Conservation (phyloP, 2,113 vertebrate species). For the Syrmaticus mikado region DNA sequence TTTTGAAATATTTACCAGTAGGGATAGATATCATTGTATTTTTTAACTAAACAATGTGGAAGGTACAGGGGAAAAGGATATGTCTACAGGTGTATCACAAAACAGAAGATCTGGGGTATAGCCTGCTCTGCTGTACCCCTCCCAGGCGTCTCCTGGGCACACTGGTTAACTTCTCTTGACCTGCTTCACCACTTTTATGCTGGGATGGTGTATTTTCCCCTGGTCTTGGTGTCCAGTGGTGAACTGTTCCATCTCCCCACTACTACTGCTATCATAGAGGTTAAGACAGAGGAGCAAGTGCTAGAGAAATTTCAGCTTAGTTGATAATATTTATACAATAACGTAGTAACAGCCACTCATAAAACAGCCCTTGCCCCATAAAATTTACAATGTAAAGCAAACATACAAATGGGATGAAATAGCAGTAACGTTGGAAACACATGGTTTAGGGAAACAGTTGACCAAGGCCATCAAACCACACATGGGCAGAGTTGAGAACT, state of each 20-base stretch:
- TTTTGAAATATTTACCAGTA: conserved; percentile 33
- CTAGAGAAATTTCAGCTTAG: conserved; percentile 4
- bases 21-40: not conserved
- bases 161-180: not conserved
- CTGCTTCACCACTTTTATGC: not conserved
- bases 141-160: not conserved
- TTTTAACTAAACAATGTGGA: not conserved
- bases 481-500: not conserved
- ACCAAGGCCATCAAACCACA: not conserved
- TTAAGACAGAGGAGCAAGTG: not conserved
- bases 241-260: not conserved
- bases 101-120: not conserved
- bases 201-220: not conserved
- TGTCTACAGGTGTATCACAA: not conserved
- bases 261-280: not conserved
- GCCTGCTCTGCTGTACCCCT: not conserved
- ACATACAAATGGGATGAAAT: conserved; percentile 36
- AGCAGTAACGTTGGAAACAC: conserved; percentile 21
- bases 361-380: conserved; percentile 49
- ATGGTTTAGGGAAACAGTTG: not conserved
- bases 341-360: conserved; percentile 16
- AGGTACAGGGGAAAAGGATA: not conserved
- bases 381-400: conserved; percentile 61
- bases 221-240: not conserved
- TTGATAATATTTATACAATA: conserved; percentile 47